These are phyloP conservation scores for Andrena trimmerana DNA, from an alignment of 2,888 invertebrate species.

Conservation along the genomic window DNA sequence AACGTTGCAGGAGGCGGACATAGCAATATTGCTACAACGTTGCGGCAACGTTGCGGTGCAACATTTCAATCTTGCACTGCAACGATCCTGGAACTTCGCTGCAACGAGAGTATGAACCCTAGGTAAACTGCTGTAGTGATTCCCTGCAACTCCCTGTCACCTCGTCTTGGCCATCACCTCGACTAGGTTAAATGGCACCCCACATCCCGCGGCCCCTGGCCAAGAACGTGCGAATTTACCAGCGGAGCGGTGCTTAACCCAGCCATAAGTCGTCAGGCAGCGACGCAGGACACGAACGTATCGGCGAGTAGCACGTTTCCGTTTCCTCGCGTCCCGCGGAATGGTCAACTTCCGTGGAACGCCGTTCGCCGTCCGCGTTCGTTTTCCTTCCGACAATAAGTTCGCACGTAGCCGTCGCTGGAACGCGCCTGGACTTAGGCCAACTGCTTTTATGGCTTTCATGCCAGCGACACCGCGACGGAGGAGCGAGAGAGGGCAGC, in stretches of 20 bases:
- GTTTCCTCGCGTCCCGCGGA: constrained; percentile 39
- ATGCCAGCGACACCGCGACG: constrained; percentile 53
- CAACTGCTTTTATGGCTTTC: constrained; percentile 69
- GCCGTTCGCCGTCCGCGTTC: constrained; percentile 45
- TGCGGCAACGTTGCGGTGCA: no score
- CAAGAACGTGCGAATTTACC: constrained; percentile 5
- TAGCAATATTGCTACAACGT: no score
- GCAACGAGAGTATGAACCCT: no score
- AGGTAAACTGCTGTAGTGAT: no score
- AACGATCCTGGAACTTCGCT: no score
- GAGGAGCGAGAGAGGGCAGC: constrained; percentile 17
- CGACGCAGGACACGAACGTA: constrained; percentile 20
- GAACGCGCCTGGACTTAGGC: constrained; percentile 74
- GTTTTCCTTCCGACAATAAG: constrained; percentile 67
- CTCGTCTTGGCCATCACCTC: background rate
- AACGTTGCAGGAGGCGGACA: no score
- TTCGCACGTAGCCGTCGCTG: constrained; percentile 61
- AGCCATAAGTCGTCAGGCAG: constrained; percentile 36
- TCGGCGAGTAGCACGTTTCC: constrained; percentile 32
- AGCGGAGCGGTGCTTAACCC: constrained; percentile 12
- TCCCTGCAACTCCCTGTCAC: background rate
- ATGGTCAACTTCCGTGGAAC: constrained; percentile 68
- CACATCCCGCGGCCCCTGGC: background rate
- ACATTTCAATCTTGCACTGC: no score
- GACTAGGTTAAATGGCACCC: background rate